Base-by-base conservation (phyloP, 2,797 vertebrate genomes). In the Cossypha dichroa region DNA sequence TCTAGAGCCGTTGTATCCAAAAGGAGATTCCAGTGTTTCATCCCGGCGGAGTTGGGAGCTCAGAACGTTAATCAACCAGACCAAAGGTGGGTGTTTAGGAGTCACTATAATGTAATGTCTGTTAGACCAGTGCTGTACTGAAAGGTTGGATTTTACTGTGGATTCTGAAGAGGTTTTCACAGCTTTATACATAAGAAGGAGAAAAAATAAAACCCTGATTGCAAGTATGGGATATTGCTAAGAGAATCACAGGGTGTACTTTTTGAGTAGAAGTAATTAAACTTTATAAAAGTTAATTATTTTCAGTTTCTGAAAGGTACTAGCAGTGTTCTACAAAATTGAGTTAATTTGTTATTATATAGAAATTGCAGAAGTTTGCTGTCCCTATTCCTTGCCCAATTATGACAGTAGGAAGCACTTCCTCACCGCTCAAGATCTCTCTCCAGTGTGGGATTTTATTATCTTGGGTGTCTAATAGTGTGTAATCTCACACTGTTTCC, bases 31-130 rank as follows among this genome's bases (percentile, higher is more conserved):
- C 10, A 97, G 98, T 86, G 98, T 97, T 28, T 97, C 98, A 2
- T 95, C 98, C 5, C 98, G 99, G 6, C 98, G 99, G 81, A 99
- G 99, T 62, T 99, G 99, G 99, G 99, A 99, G 87, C 99, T 99
- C 51, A 99, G 98, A 77, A 99, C 98, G 2, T 98, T 99, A 29
- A 99, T 99, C 96, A 99, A 96, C 97, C 99, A 99, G 97, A 99
- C 98, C 46, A 99, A 99, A 98, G 99, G 99, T 99, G 96, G 96
- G 96, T 72, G 51, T 31, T 33, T 3, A 58, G 54, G 43, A 38
- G 31, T n/a, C 40, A 20, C 49, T 75, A 0, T 33, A 49, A 49
- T 11, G 9, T 41, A 17, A 33, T 15, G 21, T 51, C 34, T 85
- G 0, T 62, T 66, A 69, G 63, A 41, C 9, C n/a, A 51, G 59